A percentile compares a stretch with the other conserved stretches of the same genome.
Evolutionary conservation across 2,113 vertebrate genomes (phyloP).

Genomic region (Forbesichthys agassizii): DNA sequence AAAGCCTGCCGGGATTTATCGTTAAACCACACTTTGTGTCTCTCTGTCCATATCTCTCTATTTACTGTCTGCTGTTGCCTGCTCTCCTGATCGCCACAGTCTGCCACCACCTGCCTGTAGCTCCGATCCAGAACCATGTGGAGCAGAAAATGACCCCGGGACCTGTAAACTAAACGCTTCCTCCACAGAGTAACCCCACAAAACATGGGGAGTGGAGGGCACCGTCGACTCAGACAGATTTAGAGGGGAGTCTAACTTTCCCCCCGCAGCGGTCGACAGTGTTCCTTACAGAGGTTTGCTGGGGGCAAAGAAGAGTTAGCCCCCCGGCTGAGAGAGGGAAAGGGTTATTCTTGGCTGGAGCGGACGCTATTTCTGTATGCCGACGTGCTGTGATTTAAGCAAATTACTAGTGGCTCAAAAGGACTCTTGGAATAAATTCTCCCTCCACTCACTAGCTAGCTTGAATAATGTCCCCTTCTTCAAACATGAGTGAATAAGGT

Average conservation of each 20-base stretch:
- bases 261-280: slow-evolving; percentile 6
- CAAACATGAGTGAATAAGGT: background rate
- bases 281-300: background rate
- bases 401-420: background rate
- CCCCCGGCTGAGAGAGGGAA: background rate
- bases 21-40: background rate
- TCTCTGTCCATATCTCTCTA: background rate
- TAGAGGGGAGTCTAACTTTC: slow-evolving; percentile 19
- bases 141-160: slow-evolving; percentile 37
- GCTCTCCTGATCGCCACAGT: background rate
- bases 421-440: background rate
- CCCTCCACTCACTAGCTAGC: background rate
- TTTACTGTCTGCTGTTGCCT: background rate
- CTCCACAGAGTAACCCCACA: slow-evolving; percentile 15
- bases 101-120: background rate
- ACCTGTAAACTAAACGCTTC: slow-evolving; percentile 27
- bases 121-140: slow-evolving; percentile 11
- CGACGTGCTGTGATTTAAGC: background rate
- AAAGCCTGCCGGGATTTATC: background rate
- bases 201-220: slow-evolving; percentile 27
- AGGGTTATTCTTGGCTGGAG: background rate
- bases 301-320: background rate
- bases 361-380: background rate
- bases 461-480: background rate
- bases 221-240: slow-evolving; percentile 3